Conservation (phyloP, 2,113 vertebrate species). For the Litocranius walleri region DNA sequence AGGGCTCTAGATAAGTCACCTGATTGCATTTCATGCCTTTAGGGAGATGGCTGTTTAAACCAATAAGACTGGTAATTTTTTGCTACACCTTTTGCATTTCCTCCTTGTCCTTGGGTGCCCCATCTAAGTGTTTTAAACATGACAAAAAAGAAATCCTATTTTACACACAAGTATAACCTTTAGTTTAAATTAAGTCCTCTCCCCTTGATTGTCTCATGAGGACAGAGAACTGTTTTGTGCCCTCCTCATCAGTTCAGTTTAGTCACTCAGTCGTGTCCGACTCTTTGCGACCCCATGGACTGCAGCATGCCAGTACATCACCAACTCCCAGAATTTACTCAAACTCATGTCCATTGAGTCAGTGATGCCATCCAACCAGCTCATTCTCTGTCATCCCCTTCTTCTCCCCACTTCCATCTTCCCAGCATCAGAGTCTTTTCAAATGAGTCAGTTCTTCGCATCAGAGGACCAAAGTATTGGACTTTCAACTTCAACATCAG, state of each 20-base stretch:
- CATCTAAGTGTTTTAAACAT: not conserved
- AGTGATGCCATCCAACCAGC: not conserved
- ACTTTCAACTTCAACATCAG: not conserved
- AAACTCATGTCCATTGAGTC: not conserved
- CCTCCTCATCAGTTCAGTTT: not conserved
- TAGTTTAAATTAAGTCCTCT: not conserved
- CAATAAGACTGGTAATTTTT: not conserved
- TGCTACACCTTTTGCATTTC: not conserved
- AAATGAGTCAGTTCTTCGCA: not conserved
- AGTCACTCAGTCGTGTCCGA: not conserved
- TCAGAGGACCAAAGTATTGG: not conserved
- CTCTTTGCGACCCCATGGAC: rapidly evolving
- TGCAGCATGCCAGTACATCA: not conserved
- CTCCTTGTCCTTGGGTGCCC: not conserved
- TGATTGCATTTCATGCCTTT: not conserved
- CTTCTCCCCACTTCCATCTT: not conserved
- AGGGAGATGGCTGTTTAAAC: not conserved
- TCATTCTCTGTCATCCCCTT: not conserved
- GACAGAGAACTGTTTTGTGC: not conserved
- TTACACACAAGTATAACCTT: not conserved
- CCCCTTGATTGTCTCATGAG: not conserved
- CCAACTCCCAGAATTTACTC: not conserved
- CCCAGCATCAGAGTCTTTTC: not conserved
- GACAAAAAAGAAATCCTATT: not conserved
- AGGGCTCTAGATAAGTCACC: not conserved